phyloP scores from a whole-genome alignment of 2,113 vertebrate genomes.

The Etheostoma cragini region DNA sequence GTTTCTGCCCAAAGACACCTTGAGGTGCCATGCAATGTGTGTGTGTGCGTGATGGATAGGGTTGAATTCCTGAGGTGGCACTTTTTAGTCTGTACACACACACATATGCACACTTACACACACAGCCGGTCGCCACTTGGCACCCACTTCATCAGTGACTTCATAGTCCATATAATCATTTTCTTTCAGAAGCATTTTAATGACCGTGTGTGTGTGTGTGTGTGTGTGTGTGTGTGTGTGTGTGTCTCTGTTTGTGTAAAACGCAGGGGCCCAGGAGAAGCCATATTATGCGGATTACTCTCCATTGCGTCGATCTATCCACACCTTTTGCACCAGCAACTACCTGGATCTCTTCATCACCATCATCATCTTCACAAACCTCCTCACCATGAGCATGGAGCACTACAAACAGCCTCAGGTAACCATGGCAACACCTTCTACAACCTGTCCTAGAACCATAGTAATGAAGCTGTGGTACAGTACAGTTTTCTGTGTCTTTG shows the following conservation, averaged over 20 bases:
- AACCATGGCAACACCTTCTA: conserved; percentile 68
- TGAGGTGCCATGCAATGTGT: conserved; percentile 70
- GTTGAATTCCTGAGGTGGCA: conserved; percentile 36
- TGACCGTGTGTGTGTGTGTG: conserved; percentile 53
- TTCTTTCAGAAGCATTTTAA: conserved; percentile 63
- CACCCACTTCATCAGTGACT: conserved; percentile 66
- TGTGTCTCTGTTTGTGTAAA: conserved; percentile 39
- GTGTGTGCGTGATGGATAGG: conserved; percentile 37
- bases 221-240: conserved; percentile 26
- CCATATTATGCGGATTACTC: conserved; percentile 96
- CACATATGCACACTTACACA: conserved; percentile 24
- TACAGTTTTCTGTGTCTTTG: conserved; percentile 40
- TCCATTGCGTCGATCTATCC: conserved; percentile 88
- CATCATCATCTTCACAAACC: conserved; percentile 95
- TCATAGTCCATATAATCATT: conserved; percentile 64
- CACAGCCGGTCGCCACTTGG: conserved; percentile 54
- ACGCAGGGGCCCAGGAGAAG: conserved; percentile 91
- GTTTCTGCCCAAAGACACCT: conserved; percentile 83
- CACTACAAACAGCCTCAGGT: conserved; percentile 98
- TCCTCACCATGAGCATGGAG: conserved; percentile 99
- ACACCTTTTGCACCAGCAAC: conserved; percentile 94
- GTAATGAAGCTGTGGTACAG: conserved; percentile 62
- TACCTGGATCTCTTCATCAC: conserved; percentile 99
- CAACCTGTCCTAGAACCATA: conserved; percentile 70
- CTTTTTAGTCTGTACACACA: conserved; percentile 13